phyloP scores from a whole-genome alignment of 2,888 invertebrate genomes.

The Gnatocerus cornutus region DNA sequence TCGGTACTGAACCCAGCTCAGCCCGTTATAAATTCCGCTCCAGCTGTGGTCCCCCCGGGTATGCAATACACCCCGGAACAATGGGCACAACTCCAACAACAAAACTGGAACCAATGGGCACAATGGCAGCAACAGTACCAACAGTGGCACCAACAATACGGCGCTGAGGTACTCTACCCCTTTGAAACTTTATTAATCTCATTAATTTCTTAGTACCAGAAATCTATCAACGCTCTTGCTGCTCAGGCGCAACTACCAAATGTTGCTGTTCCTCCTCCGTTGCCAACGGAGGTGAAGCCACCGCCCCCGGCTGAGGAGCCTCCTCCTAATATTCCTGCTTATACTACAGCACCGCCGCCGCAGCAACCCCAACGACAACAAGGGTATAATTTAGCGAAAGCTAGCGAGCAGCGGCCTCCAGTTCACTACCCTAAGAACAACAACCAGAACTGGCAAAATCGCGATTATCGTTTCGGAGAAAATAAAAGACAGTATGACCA shows the following conservation, averaged over 20 bases:
- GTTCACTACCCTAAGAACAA: constrained; percentile 63
- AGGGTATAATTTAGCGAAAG: constrained; percentile 48
- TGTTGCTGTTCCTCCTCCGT: constrained; percentile 69
- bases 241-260: constrained; percentile 59
- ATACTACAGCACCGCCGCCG: constrained; percentile 54
- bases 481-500: constrained; percentile 25
- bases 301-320: constrained; percentile 68
- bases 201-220: constrained; percentile 70
- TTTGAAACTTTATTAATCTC: background rate
- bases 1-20: constrained; percentile 41
- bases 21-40: constrained; percentile 60
- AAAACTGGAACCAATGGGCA: constrained; percentile 83
- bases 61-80: constrained; percentile 77
- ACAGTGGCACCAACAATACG: constrained; percentile 85
- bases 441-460: constrained; percentile 42
- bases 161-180: constrained; percentile 81
- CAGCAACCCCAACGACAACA: constrained; percentile 28
- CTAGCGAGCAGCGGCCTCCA: constrained; percentile 53
- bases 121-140: constrained; percentile 87
- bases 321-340: constrained; percentile 48
- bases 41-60: constrained; percentile 60
- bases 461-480: constrained; percentile 19
- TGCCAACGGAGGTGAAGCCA: constrained; percentile 70
- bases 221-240: constrained; percentile 69
- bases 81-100: constrained; percentile 81